phyloP scores from a whole-genome alignment of 2,888 invertebrate genomes.

The Lypha dubia region DNA sequence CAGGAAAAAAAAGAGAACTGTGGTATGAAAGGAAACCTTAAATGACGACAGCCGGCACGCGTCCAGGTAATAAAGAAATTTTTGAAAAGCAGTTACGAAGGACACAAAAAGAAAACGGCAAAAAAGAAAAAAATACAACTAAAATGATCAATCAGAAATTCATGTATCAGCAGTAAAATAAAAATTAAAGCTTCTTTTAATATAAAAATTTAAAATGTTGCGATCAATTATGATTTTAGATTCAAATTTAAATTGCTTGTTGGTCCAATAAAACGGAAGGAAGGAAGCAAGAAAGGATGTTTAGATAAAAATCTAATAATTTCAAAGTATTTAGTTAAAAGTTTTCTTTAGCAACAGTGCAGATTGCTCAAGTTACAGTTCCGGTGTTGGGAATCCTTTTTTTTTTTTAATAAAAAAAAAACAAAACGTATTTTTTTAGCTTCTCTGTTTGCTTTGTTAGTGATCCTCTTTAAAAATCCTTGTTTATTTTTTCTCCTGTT shows the following conservation, averaged over 20 bases:
- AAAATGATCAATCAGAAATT: conserved; percentile 36
- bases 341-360: neutral
- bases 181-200: conserved; percentile 40
- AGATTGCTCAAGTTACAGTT: conserved; percentile 80
- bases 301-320: conserved; percentile 59
- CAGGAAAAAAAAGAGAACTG: conserved; percentile 32
- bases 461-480: conserved; percentile 42
- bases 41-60: conserved; percentile 81
- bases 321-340: conserved; percentile 27
- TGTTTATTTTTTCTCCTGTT: conserved; percentile 18
- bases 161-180: neutral
- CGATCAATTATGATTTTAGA: conserved; percentile 59
- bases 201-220: conserved; percentile 7
- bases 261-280: conserved; percentile 49
- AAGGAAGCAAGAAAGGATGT: conserved; percentile 37
- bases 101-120: too few relatives aligned
- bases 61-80: conserved; percentile 75
- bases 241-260: conserved; percentile 1
- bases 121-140: neutral
- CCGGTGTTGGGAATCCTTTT: conserved; percentile 74
- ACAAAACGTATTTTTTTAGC: conserved; percentile 22
- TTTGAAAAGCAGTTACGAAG: conserved; percentile 34
- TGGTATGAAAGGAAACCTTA: conserved; percentile 57
- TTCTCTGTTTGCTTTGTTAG: conserved; percentile 49
- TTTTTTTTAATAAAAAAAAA: conserved; percentile 13